Base-by-base conservation (phyloP, 2,797 vertebrate genomes). In the Leucoraja ocellata region DNA sequence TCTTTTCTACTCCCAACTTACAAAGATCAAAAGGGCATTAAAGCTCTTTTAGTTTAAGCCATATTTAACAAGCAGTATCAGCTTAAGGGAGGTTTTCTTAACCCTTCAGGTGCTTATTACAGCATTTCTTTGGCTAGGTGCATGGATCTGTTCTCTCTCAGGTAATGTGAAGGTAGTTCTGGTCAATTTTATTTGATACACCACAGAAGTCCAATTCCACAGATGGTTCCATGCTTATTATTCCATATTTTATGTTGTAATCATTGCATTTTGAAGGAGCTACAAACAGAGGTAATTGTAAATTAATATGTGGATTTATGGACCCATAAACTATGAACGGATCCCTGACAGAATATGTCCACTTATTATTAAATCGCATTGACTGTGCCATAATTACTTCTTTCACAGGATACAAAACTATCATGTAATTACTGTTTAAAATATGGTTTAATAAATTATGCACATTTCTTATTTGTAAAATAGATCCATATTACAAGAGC, bases 171-270 rank as follows among this genome's bases (percentile, higher is more conserved):
- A 68, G 36, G 68, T 23, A 91, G 36, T 21, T 91, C 10, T 0
- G 73, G 25, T 73, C 90, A 74, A 23, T 76, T 92, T 92, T 92
- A 92, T n/a, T 91, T 73, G 32, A 74, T 92, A 14, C 32, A 54
- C 39, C 68, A 88, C n/a, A 36, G 6, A 7, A 10, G n/a, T 65
- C 28, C 84, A 88, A 36, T 88, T 7, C 11, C 28, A 84, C 54
- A 18, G n/a, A 39, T 91, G 65, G 86, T 65, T 91, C 71, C 23
- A 13, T 92, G 71, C n/a, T 92, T 92, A 92, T 74, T 92, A 92
- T 54, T 92, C 90, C 90, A 92, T 92, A 92, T 92, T 76, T 92
- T 92, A 91, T 91, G 90, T 76, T 23, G 46, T 92, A 92, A 92
- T 74, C 76, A 92, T 92, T 92, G 90, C 39, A 92, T 92, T 92